Evolutionary conservation across 2,888 invertebrate genomes (phyloP).

Genomic region (Patella depressa): DNA sequence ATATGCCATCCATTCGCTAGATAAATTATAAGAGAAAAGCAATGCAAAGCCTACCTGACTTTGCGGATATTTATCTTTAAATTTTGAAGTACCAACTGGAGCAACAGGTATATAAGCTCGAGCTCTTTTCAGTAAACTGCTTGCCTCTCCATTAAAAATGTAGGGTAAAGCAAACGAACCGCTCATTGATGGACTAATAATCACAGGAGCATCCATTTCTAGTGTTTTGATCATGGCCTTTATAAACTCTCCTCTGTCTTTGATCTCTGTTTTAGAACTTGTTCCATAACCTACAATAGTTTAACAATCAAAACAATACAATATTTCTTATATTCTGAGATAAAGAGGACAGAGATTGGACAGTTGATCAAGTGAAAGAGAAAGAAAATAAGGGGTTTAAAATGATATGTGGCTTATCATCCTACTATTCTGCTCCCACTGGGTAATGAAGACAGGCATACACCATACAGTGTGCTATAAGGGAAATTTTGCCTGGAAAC

Average conservation of each 20-base stretch:
- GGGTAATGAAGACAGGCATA: too few species aligned
- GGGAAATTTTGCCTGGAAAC: too few species aligned
- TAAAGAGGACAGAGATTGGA: background rate
- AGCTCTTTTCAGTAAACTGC: constrained; percentile 43
- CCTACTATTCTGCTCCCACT: too few species aligned
- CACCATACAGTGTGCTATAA: too few species aligned
- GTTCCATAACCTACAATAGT: constrained; percentile 32
- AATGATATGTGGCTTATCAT: too few species aligned
- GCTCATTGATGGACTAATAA: constrained; percentile 74
- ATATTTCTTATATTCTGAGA: background rate
- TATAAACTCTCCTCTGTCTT: constrained; percentile 56
- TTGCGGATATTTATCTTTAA: constrained; percentile 43
- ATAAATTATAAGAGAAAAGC: too few species aligned
- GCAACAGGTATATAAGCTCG: constrained; percentile 72
- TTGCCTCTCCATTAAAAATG: constrained; percentile 64
- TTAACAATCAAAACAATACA: background rate
- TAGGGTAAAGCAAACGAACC: constrained; percentile 72
- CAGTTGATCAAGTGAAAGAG: too few species aligned
- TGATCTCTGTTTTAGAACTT: constrained; percentile 24
- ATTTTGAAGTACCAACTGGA: constrained; percentile 65
- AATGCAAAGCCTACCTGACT: constrained; percentile 45
- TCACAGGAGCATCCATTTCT: constrained; percentile 64
- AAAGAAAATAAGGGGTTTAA: background rate
- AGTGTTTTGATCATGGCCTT: constrained; percentile 58
- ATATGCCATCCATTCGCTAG: too few species aligned